Conservation (phyloP, 2,888 invertebrate species). For the Cistogaster globosa region DNA sequence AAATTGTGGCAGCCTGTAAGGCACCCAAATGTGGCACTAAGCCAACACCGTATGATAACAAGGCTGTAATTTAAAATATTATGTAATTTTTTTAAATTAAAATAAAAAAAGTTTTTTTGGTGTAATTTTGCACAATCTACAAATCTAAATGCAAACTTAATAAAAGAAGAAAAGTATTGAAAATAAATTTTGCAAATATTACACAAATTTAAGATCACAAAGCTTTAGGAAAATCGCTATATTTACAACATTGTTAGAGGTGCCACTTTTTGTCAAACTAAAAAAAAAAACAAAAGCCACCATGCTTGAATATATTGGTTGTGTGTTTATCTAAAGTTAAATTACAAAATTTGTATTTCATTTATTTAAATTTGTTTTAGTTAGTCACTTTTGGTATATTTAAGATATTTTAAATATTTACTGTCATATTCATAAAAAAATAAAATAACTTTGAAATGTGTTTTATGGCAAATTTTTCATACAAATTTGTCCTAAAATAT, state of each 20-base stretch:
- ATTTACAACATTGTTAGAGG: background rate
- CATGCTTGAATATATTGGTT: background rate
- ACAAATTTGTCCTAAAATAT: no score
- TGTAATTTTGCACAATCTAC: background rate
- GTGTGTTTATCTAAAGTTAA: background rate
- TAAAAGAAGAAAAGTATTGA: background rate
- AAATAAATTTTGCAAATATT: background rate
- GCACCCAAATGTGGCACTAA: conserved; percentile 67
- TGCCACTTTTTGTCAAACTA: background rate
- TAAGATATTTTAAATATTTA: background rate
- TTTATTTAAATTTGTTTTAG: background rate
- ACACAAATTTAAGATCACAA: conserved; percentile 9
- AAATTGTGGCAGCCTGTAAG: conserved; percentile 60
- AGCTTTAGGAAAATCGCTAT: background rate
- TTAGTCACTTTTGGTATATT: background rate
- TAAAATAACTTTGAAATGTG: no score
- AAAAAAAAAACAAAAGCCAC: background rate
- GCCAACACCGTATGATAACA: conserved; percentile 60
- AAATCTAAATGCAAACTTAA: no score
- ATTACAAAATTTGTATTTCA: background rate
- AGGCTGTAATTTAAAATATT: conserved; percentile 58
- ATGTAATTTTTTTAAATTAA: conserved; percentile 11
- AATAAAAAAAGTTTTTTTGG: background rate
- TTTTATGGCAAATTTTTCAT: no score
- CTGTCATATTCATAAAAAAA: no score